Percentiles rank a stretch among this genome's conserved stretches.
phyloP scores from a whole-genome alignment of 2,888 invertebrate species.

The Zootermopsis nevadensis region DNA sequence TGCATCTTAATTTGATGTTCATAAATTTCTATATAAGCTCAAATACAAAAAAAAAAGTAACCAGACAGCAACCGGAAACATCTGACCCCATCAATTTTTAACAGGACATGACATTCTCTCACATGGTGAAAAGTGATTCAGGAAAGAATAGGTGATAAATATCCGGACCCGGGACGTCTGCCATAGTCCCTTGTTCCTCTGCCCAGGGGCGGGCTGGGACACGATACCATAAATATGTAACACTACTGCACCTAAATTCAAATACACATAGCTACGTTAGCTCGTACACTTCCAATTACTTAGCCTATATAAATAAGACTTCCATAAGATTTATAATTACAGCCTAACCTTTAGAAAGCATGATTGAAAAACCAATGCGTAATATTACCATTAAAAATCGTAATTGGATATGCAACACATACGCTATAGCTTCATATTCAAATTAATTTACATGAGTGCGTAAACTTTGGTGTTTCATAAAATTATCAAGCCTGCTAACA shows the following conservation, averaged over 20 bases:
- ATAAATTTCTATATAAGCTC: too few species aligned
- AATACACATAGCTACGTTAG: background rate
- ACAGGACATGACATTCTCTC: too few species aligned
- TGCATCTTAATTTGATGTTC: too few species aligned
- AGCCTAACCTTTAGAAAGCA: background rate
- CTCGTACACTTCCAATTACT: background rate
- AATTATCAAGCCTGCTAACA: background rate
- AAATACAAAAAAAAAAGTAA: too few species aligned
- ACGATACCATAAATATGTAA: background rate
- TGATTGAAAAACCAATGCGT: background rate
- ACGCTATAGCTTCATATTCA: background rate
- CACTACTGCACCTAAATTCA: constrained; percentile 5
- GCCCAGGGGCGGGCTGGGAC: too few species aligned
- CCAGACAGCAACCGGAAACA: too few species aligned
- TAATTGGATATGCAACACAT: constrained; percentile 28
- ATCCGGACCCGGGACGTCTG: too few species aligned
- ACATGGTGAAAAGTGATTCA: too few species aligned
- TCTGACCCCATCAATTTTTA: too few species aligned
- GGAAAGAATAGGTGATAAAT: too few species aligned
- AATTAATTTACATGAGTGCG: background rate
- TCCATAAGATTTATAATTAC: background rate
- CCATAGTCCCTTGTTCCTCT: too few species aligned
- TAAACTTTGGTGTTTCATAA: background rate
- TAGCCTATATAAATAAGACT: background rate
- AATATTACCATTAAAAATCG: constrained; percentile 30